Evolutionary conservation across 1,140 invertebrate genomes (phyloP).

Genomic region (Samia ricini): DNA sequence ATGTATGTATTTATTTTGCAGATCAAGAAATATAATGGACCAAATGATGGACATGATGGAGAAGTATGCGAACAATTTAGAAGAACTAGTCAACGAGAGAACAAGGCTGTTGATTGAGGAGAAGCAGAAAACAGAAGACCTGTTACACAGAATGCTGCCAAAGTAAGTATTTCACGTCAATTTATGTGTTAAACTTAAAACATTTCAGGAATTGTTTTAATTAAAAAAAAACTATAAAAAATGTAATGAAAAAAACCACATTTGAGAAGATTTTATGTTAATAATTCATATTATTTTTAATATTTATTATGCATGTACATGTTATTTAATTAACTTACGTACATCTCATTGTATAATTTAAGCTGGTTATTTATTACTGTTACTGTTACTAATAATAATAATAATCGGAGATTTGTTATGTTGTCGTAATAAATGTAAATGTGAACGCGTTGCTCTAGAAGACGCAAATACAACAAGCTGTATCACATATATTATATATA

Average conservation of each 20-base stretch:
- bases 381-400: too few relatives aligned
- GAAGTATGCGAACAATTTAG: slow-evolving; percentile 95
- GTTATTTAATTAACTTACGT: slow-evolving; percentile 25
- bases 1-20: slow-evolving; percentile 53
- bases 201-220: background rate
- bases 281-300: background rate
- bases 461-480: slow-evolving; percentile 76
- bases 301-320: slow-evolving; percentile 24
- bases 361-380: slow-evolving; percentile 16
- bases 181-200: background rate
- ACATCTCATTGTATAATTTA: slow-evolving; percentile 30
- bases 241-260: background rate
- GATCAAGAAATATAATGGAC: slow-evolving; percentile 94
- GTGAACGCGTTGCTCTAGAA: slow-evolving; percentile 49
- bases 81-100: slow-evolving; percentile 93
- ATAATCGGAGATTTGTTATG: slow-evolving; percentile 50
- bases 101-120: slow-evolving; percentile 93
- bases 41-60: slow-evolving; percentile 98
- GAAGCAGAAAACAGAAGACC: slow-evolving; percentile 95
- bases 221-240: background rate
- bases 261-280: background rate
- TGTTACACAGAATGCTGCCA: slow-evolving; percentile 95
- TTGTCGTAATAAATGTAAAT: slow-evolving; percentile 51
- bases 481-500: too few relatives aligned
- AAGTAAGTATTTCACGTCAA: slow-evolving; percentile 79